phyloP scores from a whole-genome alignment of 2,113 vertebrate species.

The Ammospiza nelsoni region DNA sequence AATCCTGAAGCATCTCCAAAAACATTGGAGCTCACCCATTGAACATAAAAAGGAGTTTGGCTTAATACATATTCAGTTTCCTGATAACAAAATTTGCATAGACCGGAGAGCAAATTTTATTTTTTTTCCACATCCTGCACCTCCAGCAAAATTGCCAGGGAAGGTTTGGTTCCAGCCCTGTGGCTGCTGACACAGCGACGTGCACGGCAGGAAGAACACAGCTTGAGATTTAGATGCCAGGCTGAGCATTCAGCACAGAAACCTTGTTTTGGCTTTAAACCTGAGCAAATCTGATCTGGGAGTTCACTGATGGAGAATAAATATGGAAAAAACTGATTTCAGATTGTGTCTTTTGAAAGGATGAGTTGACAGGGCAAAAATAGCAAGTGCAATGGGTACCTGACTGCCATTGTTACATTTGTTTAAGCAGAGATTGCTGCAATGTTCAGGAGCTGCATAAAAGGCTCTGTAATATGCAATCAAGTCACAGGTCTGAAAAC shows the following conservation, averaged over 20 bases:
- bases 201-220: background rate
- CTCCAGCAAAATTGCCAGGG: background rate
- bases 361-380: slow-evolving; percentile 60
- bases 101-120: background rate
- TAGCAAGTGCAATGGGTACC: slow-evolving; percentile 54
- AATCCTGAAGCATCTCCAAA: background rate
- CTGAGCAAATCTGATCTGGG: slow-evolving; percentile 60
- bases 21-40: accelerated
- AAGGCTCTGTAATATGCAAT: slow-evolving; percentile 47
- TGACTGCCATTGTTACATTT: slow-evolving; percentile 59
- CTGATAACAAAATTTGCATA: background rate
- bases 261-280: slow-evolving; percentile 66
- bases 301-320: slow-evolving; percentile 64
- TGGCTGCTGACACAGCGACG: background rate
- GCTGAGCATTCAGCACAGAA: slow-evolving; percentile 48
- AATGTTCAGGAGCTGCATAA: slow-evolving; percentile 7
- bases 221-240: slow-evolving; percentile 55
- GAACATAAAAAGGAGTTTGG: background rate
- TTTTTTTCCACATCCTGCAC: background rate
- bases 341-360: slow-evolving; percentile 60
- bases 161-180: background rate
- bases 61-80: background rate
- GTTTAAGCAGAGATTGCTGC: slow-evolving; percentile 64
- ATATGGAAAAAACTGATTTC: slow-evolving; percentile 64
- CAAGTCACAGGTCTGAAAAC: slow-evolving; percentile 66